Base-by-base conservation (phyloP, 1,140 invertebrate genomes). In the Zaprionus inermis region DNA sequence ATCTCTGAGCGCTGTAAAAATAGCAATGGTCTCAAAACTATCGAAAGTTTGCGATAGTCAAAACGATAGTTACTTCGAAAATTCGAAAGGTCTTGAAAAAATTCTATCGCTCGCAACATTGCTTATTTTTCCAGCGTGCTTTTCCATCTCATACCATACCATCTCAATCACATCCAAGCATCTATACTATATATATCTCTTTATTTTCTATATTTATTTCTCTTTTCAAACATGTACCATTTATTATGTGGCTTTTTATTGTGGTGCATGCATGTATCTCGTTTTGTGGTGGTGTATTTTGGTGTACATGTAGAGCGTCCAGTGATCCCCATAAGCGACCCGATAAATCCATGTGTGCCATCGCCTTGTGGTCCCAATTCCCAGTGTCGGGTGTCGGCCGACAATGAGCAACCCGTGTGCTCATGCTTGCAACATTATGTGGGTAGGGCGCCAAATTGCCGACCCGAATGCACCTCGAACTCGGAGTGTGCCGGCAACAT, bases 301-400 rank as follows among this genome's bases (percentile, higher is more conserved):
- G 81, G 66, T 82, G 10, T 44, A 76, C 54, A 63, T 79, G 83
- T 93, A 93, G 93, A 92, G 91, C 91, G 68, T 46, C 5, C 24
- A 56, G 46, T 12, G 70, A 81, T 92, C n/a, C n/a, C n/a, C 70
- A 65, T 80, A 65, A 76, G 77, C 54, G 91, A 91, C 77, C 92
- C 90, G 36, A 92, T 92, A 79, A 94, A 95, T 92, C 94, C 96
- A 46, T 97, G 96, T 88, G 92, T 95, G 52, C 96, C 96, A 30
- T 95, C 95, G 32, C 96, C 96, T 28, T 98, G 97, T 91, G 97
- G 97, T 54, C 94, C 95, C 12, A 96, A 97, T 92, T 96, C 96
- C 12, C 93, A 95, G 85, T 98, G 97, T 92, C 94, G 94, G 78
- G 93, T 95, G 41, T 93, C 95, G 77, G 94, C 95, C 51, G 74